Percentiles rank a stretch among this genome's conserved stretches.
Evolutionary conservation across 2,797 vertebrate genomes (phyloP).

Genomic region (Spinibarbus caldwelli): DNA sequence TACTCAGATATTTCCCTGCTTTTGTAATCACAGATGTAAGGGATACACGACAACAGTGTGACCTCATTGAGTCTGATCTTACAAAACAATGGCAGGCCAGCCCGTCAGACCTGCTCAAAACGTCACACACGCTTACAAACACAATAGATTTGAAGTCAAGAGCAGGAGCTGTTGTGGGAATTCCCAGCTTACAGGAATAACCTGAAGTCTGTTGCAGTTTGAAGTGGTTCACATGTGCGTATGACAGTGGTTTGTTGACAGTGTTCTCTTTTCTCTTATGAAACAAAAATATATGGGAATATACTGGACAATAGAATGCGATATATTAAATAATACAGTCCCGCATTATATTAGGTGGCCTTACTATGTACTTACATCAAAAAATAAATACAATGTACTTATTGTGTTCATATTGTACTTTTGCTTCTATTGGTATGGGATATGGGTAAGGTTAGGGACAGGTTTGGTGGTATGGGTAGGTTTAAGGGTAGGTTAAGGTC

Average conservation of each 20-base stretch:
- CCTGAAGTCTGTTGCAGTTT: constrained; percentile 71
- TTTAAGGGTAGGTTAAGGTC: not conserved
- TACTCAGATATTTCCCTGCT: constrained; percentile 52
- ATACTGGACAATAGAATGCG: not conserved
- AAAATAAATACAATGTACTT: not conserved
- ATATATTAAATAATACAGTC: not conserved
- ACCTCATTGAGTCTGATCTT: constrained; percentile 66
- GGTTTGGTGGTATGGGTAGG: not conserved
- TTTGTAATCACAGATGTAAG: constrained; percentile 72
- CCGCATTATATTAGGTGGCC: not conserved
- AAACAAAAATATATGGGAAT: not conserved
- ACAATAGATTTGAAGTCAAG: constrained; percentile 77
- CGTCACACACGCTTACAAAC: constrained; percentile 31
- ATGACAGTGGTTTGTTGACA: constrained; percentile 10
- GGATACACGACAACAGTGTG: constrained; percentile 76
- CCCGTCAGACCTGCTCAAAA: constrained; percentile 32
- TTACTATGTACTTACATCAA: not conserved
- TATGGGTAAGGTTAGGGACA: not conserved
- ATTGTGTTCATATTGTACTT: not conserved
- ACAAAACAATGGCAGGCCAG: constrained; percentile 73
- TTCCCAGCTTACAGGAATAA: constrained; percentile 76
- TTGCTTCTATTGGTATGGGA: not conserved
- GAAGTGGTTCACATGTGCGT: constrained; percentile 40
- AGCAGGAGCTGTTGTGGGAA: constrained; percentile 73
- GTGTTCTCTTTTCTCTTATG: not conserved